These are phyloP conservation scores for Cyclina sinensis DNA, from an alignment of 1,140 invertebrate genomes.

Conservation along the genomic window DNA sequence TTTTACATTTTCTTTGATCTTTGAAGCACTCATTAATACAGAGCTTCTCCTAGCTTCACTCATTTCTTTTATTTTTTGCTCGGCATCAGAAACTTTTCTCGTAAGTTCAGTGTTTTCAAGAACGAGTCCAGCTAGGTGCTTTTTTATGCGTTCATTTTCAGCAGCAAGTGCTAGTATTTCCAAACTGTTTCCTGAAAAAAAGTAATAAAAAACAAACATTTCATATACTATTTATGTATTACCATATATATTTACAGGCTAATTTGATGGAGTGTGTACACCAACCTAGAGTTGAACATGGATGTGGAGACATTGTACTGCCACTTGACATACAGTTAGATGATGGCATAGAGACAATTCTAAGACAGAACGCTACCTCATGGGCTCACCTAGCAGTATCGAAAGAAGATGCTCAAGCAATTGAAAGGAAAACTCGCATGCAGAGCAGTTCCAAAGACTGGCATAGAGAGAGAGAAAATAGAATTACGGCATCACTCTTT, in stretches of 20 bases:
- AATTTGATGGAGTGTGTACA: background rate
- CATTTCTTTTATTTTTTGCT: background rate
- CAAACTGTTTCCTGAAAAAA: background rate
- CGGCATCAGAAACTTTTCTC: background rate
- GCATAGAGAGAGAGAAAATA: background rate
- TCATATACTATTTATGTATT: too few relatives aligned
- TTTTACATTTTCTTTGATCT: background rate
- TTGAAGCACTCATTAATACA: background rate
- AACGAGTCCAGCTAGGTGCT: background rate
- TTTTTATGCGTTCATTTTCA: background rate
- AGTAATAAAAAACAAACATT: too few relatives aligned
- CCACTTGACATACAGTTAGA: background rate
- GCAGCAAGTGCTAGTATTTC: slow-evolving; percentile 6
- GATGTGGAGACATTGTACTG: background rate
- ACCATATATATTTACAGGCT: background rate
- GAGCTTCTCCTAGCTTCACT: background rate
- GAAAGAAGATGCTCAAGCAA: background rate
- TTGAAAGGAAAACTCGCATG: background rate
- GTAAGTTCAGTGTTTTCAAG: background rate
- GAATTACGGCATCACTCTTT: slow-evolving; percentile 3
- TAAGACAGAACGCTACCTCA: background rate
- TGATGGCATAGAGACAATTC: background rate
- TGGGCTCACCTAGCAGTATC: background rate
- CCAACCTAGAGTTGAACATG: background rate
- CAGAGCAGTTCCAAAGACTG: background rate